Evolutionary conservation across 2,113 vertebrate genomes (phyloP).

Genomic region (Strix aluco): DNA sequence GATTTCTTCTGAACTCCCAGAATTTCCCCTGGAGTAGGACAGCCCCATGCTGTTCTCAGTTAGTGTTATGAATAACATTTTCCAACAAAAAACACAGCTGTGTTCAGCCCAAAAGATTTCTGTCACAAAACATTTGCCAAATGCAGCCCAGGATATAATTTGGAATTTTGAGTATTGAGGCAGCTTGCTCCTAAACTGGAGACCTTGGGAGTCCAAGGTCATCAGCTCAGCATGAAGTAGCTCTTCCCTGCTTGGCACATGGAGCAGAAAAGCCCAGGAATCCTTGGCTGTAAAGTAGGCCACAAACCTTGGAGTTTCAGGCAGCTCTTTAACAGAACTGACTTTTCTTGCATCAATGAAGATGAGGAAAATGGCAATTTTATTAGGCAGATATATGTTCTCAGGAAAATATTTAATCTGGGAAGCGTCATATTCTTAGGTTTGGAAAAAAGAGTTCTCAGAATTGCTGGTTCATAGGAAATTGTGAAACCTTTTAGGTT

Average conservation of each 20-base stretch:
- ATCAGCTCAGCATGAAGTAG: not conserved
- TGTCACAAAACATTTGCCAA: not conserved
- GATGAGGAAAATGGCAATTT: not conserved
- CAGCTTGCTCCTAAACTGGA: not conserved
- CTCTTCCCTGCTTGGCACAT: not conserved
- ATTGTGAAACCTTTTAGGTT: not conserved
- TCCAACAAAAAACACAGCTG: not conserved
- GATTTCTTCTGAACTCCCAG: slow-evolving; percentile 49
- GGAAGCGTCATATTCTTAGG: not conserved
- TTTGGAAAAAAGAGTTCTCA: not conserved
- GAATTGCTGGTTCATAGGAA: not conserved
- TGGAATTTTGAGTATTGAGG: not conserved
- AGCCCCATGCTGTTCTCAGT: slow-evolving; percentile 30
- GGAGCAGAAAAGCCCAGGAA: not conserved
- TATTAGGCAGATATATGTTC: not conserved
- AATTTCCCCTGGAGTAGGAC: slow-evolving; percentile 42
- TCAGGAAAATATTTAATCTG: not conserved
- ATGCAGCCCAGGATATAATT: not conserved
- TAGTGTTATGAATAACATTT: slow-evolving; percentile 21
- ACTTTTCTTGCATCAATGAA: not conserved
- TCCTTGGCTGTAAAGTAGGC: not conserved
- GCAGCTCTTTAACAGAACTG: not conserved
- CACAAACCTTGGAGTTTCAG: not conserved
- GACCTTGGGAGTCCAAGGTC: not conserved
- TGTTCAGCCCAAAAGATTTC: not conserved